phyloP scores from a whole-genome alignment of 2,797 vertebrate species.

The Malurus leucopterus region DNA sequence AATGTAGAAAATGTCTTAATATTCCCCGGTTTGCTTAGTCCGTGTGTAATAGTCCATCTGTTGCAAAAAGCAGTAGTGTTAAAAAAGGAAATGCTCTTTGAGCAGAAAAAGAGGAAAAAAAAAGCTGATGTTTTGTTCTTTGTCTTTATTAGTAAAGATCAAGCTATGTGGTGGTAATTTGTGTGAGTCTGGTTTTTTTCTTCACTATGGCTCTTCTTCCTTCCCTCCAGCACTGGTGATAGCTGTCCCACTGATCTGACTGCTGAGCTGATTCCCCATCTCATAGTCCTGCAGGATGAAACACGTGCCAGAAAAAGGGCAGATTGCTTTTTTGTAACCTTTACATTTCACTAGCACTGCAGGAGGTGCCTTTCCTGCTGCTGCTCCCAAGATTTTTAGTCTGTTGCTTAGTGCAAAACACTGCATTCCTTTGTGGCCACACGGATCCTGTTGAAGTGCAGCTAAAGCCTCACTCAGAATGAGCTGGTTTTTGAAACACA shows the following conservation, averaged over 20 bases:
- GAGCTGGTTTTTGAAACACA: not conserved
- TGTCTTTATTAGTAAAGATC: slow-evolving; percentile 65
- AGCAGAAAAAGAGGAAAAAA: slow-evolving; percentile 33
- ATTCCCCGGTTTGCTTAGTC: slow-evolving; percentile 38
- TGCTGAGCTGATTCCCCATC: rapidly evolving
- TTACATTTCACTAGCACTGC: not conserved
- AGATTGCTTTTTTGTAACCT: not conserved
- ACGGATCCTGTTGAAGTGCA: not conserved
- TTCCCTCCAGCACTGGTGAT: not conserved
- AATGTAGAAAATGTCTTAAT: not conserved
- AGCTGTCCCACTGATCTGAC: not conserved
- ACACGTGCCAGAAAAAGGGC: no score
- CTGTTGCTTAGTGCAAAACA: rapidly evolving
- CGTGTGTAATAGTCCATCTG: not conserved
- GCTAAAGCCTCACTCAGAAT: rapidly evolving
- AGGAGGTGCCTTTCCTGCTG: not conserved
- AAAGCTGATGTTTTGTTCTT: slow-evolving; percentile 48
- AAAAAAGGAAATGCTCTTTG: slow-evolving; percentile 24
- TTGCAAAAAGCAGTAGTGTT: slow-evolving; percentile 46
- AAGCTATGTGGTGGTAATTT: slow-evolving; percentile 33
- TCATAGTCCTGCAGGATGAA: not conserved
- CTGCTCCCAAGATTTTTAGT: not conserved
- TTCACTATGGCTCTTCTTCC: not conserved
- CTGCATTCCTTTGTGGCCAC: not conserved
- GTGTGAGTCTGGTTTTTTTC: not conserved